Percentiles rank a stretch among this genome's conserved stretches.
phyloP scores from a whole-genome alignment of 2,113 vertebrate species.

The Trichomycterus rosablanca region DNA sequence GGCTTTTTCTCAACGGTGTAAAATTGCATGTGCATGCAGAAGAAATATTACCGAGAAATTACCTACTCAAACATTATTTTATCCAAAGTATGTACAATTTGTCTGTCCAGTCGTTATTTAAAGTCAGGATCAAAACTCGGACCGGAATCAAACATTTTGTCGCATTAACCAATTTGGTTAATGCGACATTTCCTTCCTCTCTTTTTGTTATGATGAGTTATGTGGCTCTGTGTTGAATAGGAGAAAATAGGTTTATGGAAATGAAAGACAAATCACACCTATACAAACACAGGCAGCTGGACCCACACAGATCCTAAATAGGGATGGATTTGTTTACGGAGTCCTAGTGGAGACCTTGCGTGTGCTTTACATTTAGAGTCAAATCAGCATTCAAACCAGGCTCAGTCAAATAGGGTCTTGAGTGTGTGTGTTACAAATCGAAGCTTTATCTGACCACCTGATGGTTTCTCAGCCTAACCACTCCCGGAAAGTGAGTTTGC shows the following conservation, averaged over 20 bases:
- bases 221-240: constrained; percentile 56
- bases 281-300: constrained; percentile 48
- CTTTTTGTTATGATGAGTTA: constrained; percentile 39
- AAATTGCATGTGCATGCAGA: neutral
- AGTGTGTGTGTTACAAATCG: constrained; percentile 70
- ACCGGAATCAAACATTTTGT: constrained; percentile 41
- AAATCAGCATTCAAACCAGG: constrained; percentile 69
- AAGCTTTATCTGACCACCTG: constrained; percentile 61
- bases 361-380: constrained; percentile 69
- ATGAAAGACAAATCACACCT: constrained; percentile 63
- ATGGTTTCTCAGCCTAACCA: constrained; percentile 60
- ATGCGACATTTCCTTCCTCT: constrained; percentile 41
- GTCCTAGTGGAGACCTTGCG: constrained; percentile 65
- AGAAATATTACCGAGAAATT: constrained; percentile 3
- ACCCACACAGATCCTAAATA: constrained; percentile 41
- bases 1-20: neutral
- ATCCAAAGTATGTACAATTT: neutral
- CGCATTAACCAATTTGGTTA: constrained; percentile 42
- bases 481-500: constrained; percentile 73
- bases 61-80: neutral
- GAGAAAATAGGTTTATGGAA: constrained; percentile 69
- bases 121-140: constrained; percentile 22
- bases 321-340: constrained; percentile 65
- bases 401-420: constrained; percentile 55
- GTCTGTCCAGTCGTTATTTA: constrained; percentile 15